Conservation (phyloP, 2,888 invertebrate species). For the Pycnomerus fuliginosus region DNA sequence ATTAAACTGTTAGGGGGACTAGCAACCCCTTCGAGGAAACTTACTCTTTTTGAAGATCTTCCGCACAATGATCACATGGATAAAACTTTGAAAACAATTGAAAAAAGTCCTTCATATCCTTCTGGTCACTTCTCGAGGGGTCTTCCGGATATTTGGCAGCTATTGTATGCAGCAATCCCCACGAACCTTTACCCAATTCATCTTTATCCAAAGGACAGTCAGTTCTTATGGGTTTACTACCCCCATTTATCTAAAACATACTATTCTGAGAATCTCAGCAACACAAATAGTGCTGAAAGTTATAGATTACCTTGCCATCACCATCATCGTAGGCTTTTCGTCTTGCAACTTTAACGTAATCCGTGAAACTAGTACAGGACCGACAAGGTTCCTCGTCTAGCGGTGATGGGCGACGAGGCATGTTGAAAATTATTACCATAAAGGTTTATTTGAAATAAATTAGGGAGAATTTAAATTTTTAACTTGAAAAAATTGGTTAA, state of each 20-base stretch:
- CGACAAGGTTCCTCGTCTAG: slow-evolving; percentile 51
- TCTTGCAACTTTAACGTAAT: slow-evolving; percentile 44
- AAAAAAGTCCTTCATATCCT: slow-evolving; percentile 80
- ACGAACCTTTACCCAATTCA: slow-evolving; percentile 76
- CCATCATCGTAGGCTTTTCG: slow-evolving; percentile 6
- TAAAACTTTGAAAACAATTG: slow-evolving; percentile 83
- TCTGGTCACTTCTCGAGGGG: slow-evolving; percentile 69
- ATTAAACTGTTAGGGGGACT: too few species aligned
- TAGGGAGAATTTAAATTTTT: too few species aligned
- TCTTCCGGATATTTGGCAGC: slow-evolving; percentile 90
- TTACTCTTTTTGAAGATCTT: slow-evolving; percentile 84
- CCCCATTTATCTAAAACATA: too few species aligned
- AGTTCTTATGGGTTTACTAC: slow-evolving; percentile 25
- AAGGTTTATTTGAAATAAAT: too few species aligned
- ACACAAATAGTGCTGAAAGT: too few species aligned
- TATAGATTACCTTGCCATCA: slow-evolving; percentile 7
- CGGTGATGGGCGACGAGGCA: slow-evolving; percentile 48
- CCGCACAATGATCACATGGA: slow-evolving; percentile 89
- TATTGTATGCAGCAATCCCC: slow-evolving; percentile 96
- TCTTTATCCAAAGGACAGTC: slow-evolving; percentile 80
- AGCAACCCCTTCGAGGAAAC: too few species aligned
- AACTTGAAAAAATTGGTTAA: too few species aligned
- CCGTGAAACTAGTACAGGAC: slow-evolving; percentile 50
- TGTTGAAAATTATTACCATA: too few species aligned
- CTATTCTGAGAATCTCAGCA: slow-evolving; percentile 6